phyloP scores from a whole-genome alignment of 2,888 invertebrate species.

The Eubasilissa splendida region DNA sequence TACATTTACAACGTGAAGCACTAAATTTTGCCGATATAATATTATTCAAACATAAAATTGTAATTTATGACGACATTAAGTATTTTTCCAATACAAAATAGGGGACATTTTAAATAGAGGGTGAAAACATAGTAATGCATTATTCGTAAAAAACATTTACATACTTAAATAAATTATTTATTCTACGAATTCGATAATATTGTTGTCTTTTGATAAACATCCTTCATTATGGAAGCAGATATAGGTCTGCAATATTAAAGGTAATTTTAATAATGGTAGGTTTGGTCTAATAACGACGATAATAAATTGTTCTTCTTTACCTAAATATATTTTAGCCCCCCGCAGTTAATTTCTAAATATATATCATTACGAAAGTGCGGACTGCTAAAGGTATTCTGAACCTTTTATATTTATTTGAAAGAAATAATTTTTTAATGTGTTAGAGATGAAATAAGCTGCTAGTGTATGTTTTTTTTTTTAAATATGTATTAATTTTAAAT shows the following conservation, averaged over 20 bases:
- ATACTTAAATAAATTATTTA: no score
- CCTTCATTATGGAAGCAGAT: neutral
- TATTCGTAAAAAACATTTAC: no score
- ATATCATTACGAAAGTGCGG: constrained; percentile 21
- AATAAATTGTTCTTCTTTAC: constrained; percentile 48
- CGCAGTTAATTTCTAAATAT: constrained; percentile 27
- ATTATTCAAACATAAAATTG: constrained; percentile 51
- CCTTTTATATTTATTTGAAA: constrained; percentile 3
- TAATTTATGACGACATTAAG: constrained; percentile 53
- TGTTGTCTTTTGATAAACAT: constrained; percentile 3
- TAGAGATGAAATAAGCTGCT: neutral
- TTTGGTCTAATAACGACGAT: constrained; percentile 46
- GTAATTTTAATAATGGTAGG: constrained; percentile 45
- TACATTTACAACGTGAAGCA: neutral
- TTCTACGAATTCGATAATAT: no score
- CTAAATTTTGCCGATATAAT: constrained; percentile 44
- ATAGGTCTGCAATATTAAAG: constrained; percentile 29
- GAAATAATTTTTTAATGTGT: neutral
- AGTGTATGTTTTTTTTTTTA: no score
- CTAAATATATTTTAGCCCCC: constrained; percentile 36
- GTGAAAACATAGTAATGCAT: no score
- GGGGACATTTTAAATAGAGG: no score
- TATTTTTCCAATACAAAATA: constrained; percentile 46
- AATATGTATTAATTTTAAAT: no score
- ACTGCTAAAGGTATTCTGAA: constrained; percentile 10